Conservation (phyloP, 1,140 invertebrate genomes). For the Littorina saxatilis region DNA sequence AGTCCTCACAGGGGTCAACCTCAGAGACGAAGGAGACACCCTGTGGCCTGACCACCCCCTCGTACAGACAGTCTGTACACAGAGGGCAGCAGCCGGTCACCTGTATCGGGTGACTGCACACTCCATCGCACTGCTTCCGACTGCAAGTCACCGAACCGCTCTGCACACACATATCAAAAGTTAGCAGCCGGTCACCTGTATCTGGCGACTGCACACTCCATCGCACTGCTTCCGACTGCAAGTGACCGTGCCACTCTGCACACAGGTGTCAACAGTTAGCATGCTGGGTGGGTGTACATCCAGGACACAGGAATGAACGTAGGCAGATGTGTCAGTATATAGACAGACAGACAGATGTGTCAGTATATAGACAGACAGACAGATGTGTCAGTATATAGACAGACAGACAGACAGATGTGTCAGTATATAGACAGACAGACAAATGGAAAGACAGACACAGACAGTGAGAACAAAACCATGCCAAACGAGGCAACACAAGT, state of each 20-base stretch:
- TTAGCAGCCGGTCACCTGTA: conserved; percentile 44
- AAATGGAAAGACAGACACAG: too few relatives aligned
- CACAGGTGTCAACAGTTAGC: neutral
- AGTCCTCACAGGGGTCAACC: conserved; percentile 57
- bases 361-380: too few relatives aligned
- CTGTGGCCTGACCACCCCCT: conserved; percentile 39
- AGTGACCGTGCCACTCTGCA: conserved; percentile 54
- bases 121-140: conserved; percentile 32
- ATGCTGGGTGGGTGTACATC: neutral
- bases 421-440: too few relatives aligned
- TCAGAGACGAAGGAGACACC: conserved; percentile 44
- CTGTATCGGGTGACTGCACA: conserved; percentile 52
- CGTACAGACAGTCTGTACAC: conserved; percentile 56
- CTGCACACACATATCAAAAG: conserved; percentile 38
- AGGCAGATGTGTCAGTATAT: too few relatives aligned
- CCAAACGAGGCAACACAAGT: too few relatives aligned
- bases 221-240: conserved; percentile 47
- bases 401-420: too few relatives aligned
- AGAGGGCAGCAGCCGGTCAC: conserved; percentile 48
- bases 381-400: too few relatives aligned
- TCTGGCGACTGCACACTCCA: conserved; percentile 50
- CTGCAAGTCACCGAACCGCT: conserved; percentile 56
- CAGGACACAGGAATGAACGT: neutral
- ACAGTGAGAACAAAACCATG: too few relatives aligned
- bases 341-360: too few relatives aligned